Conservation (phyloP, 2,888 invertebrate genomes). For the Zaprionus bogoriensis region DNA sequence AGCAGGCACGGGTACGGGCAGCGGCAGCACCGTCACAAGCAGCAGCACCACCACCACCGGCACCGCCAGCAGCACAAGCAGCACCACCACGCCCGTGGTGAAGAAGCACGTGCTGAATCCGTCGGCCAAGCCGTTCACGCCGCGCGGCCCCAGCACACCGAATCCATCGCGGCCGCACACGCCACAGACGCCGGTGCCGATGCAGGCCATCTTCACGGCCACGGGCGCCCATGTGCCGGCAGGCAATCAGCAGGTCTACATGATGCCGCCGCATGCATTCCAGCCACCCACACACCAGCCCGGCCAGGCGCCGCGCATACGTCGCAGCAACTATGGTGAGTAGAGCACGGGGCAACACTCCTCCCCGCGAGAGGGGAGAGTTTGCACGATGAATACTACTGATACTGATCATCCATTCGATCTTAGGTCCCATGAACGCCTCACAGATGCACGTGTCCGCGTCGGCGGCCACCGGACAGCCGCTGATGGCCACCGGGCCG, state of each 20-base stretch:
- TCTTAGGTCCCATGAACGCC: slow-evolving; percentile 84
- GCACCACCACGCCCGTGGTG: slow-evolving; percentile 68
- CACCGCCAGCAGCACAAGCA: slow-evolving; percentile 42
- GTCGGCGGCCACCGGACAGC: slow-evolving; percentile 89
- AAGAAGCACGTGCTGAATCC: slow-evolving; percentile 90
- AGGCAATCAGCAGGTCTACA: slow-evolving; percentile 81
- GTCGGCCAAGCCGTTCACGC: slow-evolving; percentile 93
- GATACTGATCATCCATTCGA: neutral
- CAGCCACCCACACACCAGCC: slow-evolving; percentile 80
- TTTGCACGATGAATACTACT: neutral
- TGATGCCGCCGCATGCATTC: slow-evolving; percentile 81
- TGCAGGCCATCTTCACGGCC: slow-evolving; percentile 80
- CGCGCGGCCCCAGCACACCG: slow-evolving; percentile 87
- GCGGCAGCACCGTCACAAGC: slow-evolving; percentile 5
- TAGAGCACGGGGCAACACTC: neutral
- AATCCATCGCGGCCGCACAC: slow-evolving; percentile 90
- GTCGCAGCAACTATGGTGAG: slow-evolving; percentile 81
- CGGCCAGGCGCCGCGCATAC: slow-evolving; percentile 81
- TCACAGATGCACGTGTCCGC: slow-evolving; percentile 91
- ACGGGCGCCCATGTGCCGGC: slow-evolving; percentile 78
- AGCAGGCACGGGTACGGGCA: slow-evolving; percentile 3
- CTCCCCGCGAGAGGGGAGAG: too few relatives aligned
- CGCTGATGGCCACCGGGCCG: slow-evolving; percentile 91
- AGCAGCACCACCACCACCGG: slow-evolving; percentile 14
- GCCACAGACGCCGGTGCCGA: slow-evolving; percentile 89